phyloP scores from a whole-genome alignment of 2,113 vertebrate genomes.

The Falcunculus frontatus region DNA sequence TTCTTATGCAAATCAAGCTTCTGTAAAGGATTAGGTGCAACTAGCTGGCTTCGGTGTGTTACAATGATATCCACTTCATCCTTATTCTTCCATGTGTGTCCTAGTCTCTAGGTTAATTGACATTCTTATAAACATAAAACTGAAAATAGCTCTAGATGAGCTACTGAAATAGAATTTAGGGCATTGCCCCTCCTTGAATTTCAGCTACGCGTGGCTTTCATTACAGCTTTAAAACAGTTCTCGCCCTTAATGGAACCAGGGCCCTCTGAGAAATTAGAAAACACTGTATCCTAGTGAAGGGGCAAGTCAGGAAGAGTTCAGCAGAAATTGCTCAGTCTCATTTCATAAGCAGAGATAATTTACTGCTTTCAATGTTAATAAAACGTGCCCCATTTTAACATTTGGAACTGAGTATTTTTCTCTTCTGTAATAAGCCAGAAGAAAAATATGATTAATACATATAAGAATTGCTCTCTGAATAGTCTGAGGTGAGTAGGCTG shows the following conservation, averaged over 20 bases:
- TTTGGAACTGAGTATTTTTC: constrained; percentile 32
- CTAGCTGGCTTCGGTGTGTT: constrained; percentile 62
- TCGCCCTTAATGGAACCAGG: constrained; percentile 64
- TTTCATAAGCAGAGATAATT: constrained; percentile 66
- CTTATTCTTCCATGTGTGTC: constrained; percentile 42
- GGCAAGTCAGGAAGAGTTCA: constrained; percentile 60
- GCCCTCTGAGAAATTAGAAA: constrained; percentile 64
- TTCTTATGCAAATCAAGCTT: constrained; percentile 66
- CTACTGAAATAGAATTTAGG: constrained; percentile 58
- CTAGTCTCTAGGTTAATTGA: constrained; percentile 62
- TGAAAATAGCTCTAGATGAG: constrained; percentile 54
- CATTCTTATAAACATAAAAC: constrained; percentile 66
- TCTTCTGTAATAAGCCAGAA: constrained; percentile 19
- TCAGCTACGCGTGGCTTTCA: constrained; percentile 31
- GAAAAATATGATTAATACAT: constrained; percentile 54
- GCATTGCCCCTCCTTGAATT: constrained; percentile 48
- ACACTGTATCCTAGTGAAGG: constrained; percentile 40
- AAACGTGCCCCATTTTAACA: constrained; percentile 61
- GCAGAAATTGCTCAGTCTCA: constrained; percentile 55
- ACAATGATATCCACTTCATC: constrained; percentile 63
- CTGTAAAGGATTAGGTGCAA: constrained; percentile 62
- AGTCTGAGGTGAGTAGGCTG: not conserved
- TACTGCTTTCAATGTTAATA: constrained; percentile 60
- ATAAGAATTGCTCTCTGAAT: constrained; percentile 31
- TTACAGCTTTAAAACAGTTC: constrained; percentile 60